Evolutionary conservation across 2,113 vertebrate species (phyloP).

Genomic region (Sakesphorus luctuosus): DNA sequence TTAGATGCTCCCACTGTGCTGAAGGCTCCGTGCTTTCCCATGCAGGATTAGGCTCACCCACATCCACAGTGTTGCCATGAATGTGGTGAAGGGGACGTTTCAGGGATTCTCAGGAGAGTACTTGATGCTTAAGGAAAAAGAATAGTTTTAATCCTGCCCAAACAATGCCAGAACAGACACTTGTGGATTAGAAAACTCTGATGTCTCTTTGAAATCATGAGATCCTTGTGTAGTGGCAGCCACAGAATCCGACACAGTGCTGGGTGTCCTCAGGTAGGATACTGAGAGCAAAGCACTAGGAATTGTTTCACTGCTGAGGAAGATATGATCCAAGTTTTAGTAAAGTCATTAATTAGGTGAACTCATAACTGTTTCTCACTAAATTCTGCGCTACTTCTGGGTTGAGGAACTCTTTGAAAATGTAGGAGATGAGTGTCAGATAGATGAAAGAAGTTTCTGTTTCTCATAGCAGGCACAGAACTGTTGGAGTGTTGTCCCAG

Average conservation of each 20-base stretch:
- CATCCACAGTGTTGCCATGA: accelerated
- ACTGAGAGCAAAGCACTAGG: not conserved
- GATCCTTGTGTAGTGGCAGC: not conserved
- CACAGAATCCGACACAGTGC: not conserved
- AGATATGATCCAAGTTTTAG: not conserved
- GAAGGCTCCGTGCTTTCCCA: not conserved
- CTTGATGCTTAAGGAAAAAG: not conserved
- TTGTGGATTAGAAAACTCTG: not conserved
- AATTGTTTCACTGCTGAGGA: not conserved
- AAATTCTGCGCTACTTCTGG: not conserved
- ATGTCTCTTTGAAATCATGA: not conserved
- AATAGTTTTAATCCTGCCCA: not conserved
- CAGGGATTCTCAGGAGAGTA: not conserved
- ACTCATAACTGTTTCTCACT: not conserved
- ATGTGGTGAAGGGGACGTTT: not conserved
- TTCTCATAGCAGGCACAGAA: not conserved
- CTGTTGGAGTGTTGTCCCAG: not conserved
- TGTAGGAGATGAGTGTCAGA: not conserved
- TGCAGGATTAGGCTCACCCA: not conserved
- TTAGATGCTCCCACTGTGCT: not conserved
- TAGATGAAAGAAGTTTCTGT: not conserved
- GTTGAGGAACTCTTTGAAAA: not conserved
- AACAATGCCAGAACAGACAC: not conserved
- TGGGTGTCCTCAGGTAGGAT: not conserved
- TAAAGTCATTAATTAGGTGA: not conserved